Evolutionary conservation across 1,140 invertebrate genomes (phyloP).

Genomic region (Prorops nasuta): DNA sequence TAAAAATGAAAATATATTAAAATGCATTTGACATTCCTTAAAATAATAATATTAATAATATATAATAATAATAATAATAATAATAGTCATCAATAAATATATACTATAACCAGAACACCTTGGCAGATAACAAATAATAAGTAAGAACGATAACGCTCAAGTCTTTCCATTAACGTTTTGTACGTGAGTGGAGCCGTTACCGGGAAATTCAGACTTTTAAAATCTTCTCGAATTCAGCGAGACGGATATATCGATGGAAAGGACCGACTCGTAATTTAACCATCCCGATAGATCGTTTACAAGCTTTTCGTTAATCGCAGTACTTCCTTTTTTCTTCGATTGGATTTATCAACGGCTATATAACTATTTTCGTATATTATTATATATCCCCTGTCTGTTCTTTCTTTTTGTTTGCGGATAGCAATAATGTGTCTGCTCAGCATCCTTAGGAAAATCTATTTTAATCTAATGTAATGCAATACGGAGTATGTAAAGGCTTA

Average conservation of each 20-base stretch:
- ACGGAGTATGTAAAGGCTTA: conserved; percentile 23
- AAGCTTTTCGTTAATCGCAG: not conserved
- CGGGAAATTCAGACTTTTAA: conserved; percentile 23
- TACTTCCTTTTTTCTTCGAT: no score
- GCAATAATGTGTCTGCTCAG: conserved; percentile 19
- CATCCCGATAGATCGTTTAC: not conserved
- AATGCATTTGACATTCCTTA: conserved; percentile 56
- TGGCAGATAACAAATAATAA: conserved; percentile 57
- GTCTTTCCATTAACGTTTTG: conserved; percentile 22
- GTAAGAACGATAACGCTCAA: conserved; percentile 52
- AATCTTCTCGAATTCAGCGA: conserved; percentile 12
- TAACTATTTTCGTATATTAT: not conserved
- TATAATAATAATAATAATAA: conserved; percentile 39
- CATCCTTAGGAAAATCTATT: conserved; percentile 21
- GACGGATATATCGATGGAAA: conserved; percentile 1
- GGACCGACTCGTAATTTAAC: not conserved
- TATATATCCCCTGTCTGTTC: not conserved
- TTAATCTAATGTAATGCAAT: conserved; percentile 14
- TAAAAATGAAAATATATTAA: conserved; percentile 59
- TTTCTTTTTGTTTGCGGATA: conserved; percentile 10
- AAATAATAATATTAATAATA: conserved; percentile 47
- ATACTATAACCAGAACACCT: conserved; percentile 57
- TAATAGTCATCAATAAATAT: conserved; percentile 55
- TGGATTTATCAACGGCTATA: no score
- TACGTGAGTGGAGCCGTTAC: conserved; percentile 18